A percentile compares a stretch with the other conserved stretches of the same genome.
Evolutionary conservation across 2,113 vertebrate genomes (phyloP).

Genomic region (Nesoenas mayeri): DNA sequence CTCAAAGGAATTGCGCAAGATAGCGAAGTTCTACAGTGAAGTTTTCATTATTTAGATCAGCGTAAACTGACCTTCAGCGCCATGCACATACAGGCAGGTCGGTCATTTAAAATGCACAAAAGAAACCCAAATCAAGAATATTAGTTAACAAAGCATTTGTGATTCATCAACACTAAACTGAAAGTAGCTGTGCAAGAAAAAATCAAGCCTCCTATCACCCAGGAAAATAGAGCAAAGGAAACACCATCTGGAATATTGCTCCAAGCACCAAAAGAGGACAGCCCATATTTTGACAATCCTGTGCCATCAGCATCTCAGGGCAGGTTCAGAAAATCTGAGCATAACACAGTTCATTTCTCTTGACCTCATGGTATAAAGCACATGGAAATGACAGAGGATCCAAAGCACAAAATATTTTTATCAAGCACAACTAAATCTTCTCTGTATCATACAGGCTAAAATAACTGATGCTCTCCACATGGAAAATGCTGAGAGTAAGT

Average conservation of each 20-base stretch:
- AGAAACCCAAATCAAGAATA: background rate
- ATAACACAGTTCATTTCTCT: background rate
- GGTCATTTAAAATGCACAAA: background rate
- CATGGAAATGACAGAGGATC: background rate
- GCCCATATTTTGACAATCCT: background rate
- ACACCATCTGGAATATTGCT: background rate
- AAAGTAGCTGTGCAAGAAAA: background rate
- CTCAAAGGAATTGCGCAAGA: background rate
- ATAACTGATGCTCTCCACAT: background rate
- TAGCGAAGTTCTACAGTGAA: background rate
- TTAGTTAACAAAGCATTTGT: background rate
- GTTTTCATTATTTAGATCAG: background rate
- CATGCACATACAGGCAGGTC: background rate
- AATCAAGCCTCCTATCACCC: background rate
- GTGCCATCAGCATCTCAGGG: background rate
- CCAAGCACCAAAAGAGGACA: background rate
- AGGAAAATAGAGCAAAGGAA: background rate
- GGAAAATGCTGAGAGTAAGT: background rate
- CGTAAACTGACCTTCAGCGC: background rate
- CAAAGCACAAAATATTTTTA: background rate
- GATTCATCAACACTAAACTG: background rate
- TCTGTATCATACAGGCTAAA: background rate
- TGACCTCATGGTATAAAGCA: background rate
- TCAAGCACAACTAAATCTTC: background rate
- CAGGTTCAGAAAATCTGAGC: background rate